These are phyloP conservation scores for Papilio machaon DNA, from an alignment of 1,140 invertebrate species.

Conservation along the genomic window DNA sequence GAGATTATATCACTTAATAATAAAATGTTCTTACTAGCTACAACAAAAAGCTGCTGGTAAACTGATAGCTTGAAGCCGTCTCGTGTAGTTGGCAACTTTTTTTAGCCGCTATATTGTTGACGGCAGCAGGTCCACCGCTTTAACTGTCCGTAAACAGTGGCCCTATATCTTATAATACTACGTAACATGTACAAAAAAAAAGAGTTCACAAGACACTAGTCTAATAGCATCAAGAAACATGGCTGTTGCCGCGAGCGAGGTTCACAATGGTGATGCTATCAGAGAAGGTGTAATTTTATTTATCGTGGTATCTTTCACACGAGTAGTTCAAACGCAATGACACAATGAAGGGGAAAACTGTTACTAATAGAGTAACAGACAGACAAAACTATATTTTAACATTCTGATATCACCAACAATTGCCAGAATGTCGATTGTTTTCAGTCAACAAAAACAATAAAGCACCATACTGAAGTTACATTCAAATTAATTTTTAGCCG, in stretches of 20 bases:
- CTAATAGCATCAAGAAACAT: conserved; percentile 32
- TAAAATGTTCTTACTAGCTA: no score
- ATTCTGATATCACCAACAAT: no score
- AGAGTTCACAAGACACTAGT: background rate
- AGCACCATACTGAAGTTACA: no score
- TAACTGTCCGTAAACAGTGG: background rate
- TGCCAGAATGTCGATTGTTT: no score
- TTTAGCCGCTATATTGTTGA: background rate
- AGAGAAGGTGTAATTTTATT: background rate
- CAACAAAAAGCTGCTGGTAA: background rate
- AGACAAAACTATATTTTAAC: background rate
- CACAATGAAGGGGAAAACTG: conserved; percentile 11
- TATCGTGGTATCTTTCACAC: conserved; percentile 28
- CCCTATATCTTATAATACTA: background rate
- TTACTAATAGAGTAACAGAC: background rate
- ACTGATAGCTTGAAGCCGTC: background rate
- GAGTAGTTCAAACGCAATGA: background rate
- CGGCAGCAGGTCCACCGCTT: background rate
- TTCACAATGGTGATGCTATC: conserved; percentile 42
- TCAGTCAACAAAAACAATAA: no score
- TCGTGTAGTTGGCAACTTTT: no score
- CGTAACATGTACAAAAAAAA: conserved; percentile 40
- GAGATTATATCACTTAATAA: no score
- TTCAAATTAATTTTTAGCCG: no score
- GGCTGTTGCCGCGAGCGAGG: conserved; percentile 13